Evolutionary conservation across 1,140 invertebrate genomes (phyloP), one percentile per base, ranked within the genome.

Genomic region (Euborellia annulipes): DNA sequence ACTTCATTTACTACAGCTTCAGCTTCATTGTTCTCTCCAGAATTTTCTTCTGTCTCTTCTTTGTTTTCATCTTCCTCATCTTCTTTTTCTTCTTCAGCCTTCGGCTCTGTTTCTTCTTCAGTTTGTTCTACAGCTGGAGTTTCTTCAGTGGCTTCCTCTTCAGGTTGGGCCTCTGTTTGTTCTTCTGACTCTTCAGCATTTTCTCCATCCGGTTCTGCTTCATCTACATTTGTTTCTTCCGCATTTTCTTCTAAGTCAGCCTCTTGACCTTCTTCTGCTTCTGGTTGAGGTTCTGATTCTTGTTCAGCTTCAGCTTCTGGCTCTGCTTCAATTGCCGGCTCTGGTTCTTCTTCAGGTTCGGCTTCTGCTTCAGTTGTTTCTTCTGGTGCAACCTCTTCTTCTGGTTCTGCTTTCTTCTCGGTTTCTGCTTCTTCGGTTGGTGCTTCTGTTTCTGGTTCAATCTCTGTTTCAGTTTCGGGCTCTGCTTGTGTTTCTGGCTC

Each of bases 401-500:
- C 62, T 11, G 65, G 62, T 32, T 62, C 62, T n/a, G 55, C 55
- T n/a, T 60, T 57, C 0, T 57, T 53, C 16, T 54, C 59, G 32
- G 62, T 58, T 6, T 51, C 45, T 20, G 57, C 57, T 4, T 51
- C 41, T 2, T 44, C 56, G 21, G 22, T 50, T 4, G 42, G 23
- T 32, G 45, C 42, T 39, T 19, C 37, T 61, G 63, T 21, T 58
- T 61, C 32, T 56, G 50, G 4, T 46, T 41, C 27, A 30, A 14
- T 23, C 3, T 42, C 20, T 14, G 30, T 34, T 17, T 49, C 44
- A 7, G 23, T 49, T 22, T 54, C 51, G 3, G 41, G 34, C 1
- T 42, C 22, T 4, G 20, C 57, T 43, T 63, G 62, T 6, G 69
- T 65, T 1, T 60, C 60, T 43, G 70, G 69, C 41, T 34, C 45